These are phyloP conservation scores for Odontamblyopus lacepedii DNA, from an alignment of 2,797 vertebrate genomes.

Conservation along the genomic window DNA sequence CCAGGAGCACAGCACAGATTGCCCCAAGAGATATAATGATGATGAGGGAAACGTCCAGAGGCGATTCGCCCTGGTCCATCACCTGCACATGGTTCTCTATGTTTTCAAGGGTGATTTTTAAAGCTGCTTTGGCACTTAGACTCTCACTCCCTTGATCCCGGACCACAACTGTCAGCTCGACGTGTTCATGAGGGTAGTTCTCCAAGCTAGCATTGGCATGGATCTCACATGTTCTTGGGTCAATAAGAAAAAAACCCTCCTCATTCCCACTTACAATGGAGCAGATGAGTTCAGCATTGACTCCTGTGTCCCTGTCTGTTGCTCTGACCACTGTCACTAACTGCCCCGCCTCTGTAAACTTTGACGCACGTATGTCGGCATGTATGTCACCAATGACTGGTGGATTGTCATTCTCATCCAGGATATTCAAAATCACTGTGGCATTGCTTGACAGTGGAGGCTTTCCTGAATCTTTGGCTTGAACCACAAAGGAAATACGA, in stretches of 20 bases:
- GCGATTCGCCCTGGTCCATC: conserved; percentile 77
- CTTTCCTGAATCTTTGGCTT: conserved; percentile 89
- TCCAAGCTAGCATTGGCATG: conserved; percentile 89
- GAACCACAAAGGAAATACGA: conserved; percentile 89
- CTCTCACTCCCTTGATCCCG: conserved; percentile 90
- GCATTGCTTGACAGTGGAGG: conserved; percentile 85
- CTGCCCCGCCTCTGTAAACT: conserved; percentile 84
- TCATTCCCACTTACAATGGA: conserved; percentile 87
- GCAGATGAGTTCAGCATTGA: conserved; percentile 92
- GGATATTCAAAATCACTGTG: conserved; percentile 87
- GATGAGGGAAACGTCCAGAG: conserved; percentile 86
- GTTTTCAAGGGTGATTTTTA: conserved; percentile 84
- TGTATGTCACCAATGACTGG: conserved; percentile 87
- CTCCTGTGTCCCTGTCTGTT: conserved; percentile 89
- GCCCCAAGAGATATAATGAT: conserved; percentile 90
- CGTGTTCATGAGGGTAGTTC: conserved; percentile 78
- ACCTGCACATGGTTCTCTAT: conserved; percentile 83
- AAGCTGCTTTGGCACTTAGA: conserved; percentile 85
- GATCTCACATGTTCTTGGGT: conserved; percentile 89
- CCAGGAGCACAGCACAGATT: conserved; percentile 85
- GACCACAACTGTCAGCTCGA: conserved; percentile 84
- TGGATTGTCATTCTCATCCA: conserved; percentile 94
- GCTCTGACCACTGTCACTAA: conserved; percentile 86
- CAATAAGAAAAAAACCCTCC: conserved; percentile 87
- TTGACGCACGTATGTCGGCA: conserved; percentile 86